These are phyloP conservation scores for Loxodonta africana DNA, from an alignment of 2,113 vertebrate genomes.

Conservation along the genomic window DNA sequence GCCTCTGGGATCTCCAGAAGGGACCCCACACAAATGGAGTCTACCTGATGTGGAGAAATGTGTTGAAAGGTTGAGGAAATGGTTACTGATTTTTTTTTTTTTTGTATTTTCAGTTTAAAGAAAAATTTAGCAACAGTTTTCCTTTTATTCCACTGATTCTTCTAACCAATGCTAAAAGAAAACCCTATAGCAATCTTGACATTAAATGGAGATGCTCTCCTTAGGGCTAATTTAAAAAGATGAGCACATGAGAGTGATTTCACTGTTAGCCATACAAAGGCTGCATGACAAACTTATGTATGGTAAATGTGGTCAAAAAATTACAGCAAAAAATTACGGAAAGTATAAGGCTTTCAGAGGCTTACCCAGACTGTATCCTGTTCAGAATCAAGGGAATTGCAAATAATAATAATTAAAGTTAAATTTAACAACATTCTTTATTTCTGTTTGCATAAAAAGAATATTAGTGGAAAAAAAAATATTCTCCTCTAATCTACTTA, in stretches of 20 bases:
- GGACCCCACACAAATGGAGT: not conserved
- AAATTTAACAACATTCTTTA: not conserved
- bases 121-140: not conserved
- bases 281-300: not conserved
- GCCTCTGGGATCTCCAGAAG: not conserved
- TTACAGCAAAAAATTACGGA: not conserved
- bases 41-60: not conserved
- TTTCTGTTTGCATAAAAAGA: constrained; percentile 22
- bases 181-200: not conserved
- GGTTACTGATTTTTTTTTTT: not conserved
- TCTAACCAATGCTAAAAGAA: constrained; percentile 20
- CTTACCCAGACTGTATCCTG: not conserved
- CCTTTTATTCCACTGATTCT: not conserved
- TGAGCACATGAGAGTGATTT: not conserved
- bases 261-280: not conserved
- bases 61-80: not conserved
- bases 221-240: constrained; percentile 9
- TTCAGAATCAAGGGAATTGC: not conserved
- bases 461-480: not conserved
- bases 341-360: not conserved
- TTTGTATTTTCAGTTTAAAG: not conserved
- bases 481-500: not conserved
- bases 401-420: not conserved
- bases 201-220: not conserved
- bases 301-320: not conserved